phyloP scores from a whole-genome alignment of 1,140 invertebrate genomes.

The Thalassaphorura encarpata region DNA sequence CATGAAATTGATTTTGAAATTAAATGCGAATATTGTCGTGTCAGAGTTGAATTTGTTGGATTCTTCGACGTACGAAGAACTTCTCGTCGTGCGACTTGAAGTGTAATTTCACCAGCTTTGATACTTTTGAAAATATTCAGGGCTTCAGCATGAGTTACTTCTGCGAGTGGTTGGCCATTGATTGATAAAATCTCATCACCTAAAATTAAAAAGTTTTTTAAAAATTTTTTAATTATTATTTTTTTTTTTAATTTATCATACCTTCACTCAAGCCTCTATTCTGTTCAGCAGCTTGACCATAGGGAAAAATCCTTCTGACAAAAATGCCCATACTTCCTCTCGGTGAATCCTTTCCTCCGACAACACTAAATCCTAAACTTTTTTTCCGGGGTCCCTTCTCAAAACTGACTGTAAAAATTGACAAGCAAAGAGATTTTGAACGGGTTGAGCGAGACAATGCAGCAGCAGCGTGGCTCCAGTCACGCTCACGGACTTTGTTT shows the following conservation, averaged over 20 bases:
- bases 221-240: not conserved
- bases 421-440: conserved; percentile 34
- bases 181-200: conserved; percentile 48
- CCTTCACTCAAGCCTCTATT: conserved; percentile 68
- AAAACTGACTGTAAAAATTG: conserved; percentile 63
- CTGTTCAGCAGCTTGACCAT: conserved; percentile 75
- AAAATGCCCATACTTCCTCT: conserved; percentile 80
- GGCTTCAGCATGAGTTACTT: conserved; percentile 44
- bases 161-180: conserved; percentile 41
- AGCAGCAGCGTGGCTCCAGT: conserved; percentile 1
- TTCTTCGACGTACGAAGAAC: not conserved
- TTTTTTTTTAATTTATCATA: conserved; percentile 32
- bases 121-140: conserved; percentile 45
- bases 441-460: conserved; percentile 1
- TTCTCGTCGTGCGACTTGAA: conserved; percentile 40
- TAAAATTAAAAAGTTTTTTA: conserved; percentile 33
- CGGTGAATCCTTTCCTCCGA: conserved; percentile 78
- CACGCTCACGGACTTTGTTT: conserved; percentile 25
- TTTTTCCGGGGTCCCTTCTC: conserved; percentile 74
- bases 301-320: conserved; percentile 77
- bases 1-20: conserved; percentile 20
- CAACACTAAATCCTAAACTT: conserved; percentile 81
- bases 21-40: not conserved
- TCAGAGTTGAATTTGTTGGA: not conserved
- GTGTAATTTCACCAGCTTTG: conserved; percentile 42